These are phyloP conservation scores for Dermolepida albohirtum DNA, from an alignment of 2,888 invertebrate species.

Conservation along the genomic window DNA sequence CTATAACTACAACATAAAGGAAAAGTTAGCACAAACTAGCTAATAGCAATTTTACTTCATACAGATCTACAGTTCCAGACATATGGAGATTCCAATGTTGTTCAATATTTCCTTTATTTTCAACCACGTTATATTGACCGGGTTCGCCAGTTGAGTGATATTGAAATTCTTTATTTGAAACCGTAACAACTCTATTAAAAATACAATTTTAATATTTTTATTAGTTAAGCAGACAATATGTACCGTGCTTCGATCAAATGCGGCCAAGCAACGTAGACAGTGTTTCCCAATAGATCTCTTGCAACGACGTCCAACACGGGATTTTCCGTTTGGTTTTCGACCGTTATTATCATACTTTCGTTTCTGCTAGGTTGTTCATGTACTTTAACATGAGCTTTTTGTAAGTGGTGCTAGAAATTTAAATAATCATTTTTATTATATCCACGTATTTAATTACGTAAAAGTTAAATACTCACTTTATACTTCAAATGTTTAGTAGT, in stretches of 20 bases:
- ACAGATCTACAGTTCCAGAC: slow-evolving; percentile 71
- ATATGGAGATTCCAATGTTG: slow-evolving; percentile 68
- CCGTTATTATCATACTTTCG: slow-evolving; percentile 83
- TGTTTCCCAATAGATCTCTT: slow-evolving; percentile 75
- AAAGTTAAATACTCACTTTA: slow-evolving; percentile 68
- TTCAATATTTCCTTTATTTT: slow-evolving; percentile 65
- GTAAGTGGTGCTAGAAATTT: slow-evolving; percentile 63
- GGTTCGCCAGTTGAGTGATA: slow-evolving; percentile 64
- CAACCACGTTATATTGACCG: slow-evolving; percentile 64
- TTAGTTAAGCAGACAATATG: not conserved
- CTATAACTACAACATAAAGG: slow-evolving; percentile 69
- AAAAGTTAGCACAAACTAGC: slow-evolving; percentile 14
- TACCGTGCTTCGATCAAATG: slow-evolving; percentile 87
- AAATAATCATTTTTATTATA: not conserved
- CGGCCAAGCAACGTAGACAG: slow-evolving; percentile 91
- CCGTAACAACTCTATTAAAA: slow-evolving; percentile 69
- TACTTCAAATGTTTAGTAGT: slow-evolving; percentile 88
- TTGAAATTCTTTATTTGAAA: slow-evolving; percentile 70
- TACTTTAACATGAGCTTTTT: slow-evolving; percentile 82
- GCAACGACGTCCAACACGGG: slow-evolving; percentile 64
- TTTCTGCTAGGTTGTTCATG: slow-evolving; percentile 87
- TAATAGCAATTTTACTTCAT: slow-evolving; percentile 55
- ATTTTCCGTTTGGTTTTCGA: slow-evolving; percentile 65
- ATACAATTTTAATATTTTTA: not conserved
- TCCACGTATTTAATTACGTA: not conserved